Evolutionary conservation across 1,140 invertebrate species (phyloP), one percentile per base, ranked within the genome.

Genomic region (Thrips palmi): DNA sequence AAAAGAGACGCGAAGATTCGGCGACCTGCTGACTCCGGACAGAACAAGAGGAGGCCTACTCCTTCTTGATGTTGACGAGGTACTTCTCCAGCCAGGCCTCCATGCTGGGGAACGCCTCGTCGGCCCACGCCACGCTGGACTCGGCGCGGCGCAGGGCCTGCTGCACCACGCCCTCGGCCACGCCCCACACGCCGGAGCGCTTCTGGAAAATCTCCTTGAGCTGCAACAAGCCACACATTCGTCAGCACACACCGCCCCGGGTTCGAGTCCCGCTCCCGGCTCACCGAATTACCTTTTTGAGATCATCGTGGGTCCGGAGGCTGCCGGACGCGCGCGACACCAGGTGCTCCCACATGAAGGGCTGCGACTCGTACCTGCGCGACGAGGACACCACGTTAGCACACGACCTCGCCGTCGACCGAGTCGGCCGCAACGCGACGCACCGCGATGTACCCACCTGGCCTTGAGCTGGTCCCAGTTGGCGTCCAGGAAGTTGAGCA

Each of bases 311-410:
- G 0, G 73, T 77, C 22, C 70, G 74, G 49, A 80, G 80, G 8
- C 67, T 64, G 0, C 68, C 71, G 0, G 74, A 77, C 0, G 75
- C 73, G 7, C 70, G 70, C 31, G 70, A 68, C 10, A 81, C 67
- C 4, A 81, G 55, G 47, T 65, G 71, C 37, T 77, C 68, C 78
- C 77, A 82, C 10, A 80, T 51, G 45, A 71, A 74, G 18, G 65
- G 65, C 34, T 65, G 57, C 47, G 77, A 71, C 49, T 73, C 77
- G 46, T 42, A 54, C 45, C 42, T 21, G 30, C 41, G 34, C 30
- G 45, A 4, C 15, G 47, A 18, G 28, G 21, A n/a, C 25, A 31
- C 17, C 4, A 4, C 35, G 29, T 23, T 12, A 25, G 31, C 4
- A 17, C 14, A 24, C 30, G 8, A 2, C 23, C 14, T 18, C 12